Evolutionary conservation across 2,888 invertebrate species (phyloP).

Genomic region (Panopea generosa): DNA sequence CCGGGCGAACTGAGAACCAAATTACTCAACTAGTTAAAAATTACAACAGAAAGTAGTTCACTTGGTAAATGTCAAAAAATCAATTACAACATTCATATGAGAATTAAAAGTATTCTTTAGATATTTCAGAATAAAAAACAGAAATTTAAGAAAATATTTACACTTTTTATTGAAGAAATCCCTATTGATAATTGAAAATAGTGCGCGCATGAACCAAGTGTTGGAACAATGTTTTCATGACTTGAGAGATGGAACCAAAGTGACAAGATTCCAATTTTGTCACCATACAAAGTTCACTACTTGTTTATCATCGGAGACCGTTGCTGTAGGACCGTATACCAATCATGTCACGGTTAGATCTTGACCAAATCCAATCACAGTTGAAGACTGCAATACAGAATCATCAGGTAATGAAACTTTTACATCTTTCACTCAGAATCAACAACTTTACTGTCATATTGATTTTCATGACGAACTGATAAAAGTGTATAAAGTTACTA

Average conservation of each 20-base stretch:
- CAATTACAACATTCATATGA: no score
- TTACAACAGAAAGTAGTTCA: constrained; percentile 22
- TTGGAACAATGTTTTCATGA: constrained; percentile 18
- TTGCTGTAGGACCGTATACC: not conserved
- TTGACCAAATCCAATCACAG: constrained; percentile 80
- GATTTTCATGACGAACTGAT: constrained; percentile 29
- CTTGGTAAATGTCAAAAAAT: not conserved
- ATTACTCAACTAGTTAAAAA: not conserved
- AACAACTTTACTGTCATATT: constrained; percentile 56
- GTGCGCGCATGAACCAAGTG: constrained; percentile 21
- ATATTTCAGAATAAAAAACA: no score
- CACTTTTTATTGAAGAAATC: no score
- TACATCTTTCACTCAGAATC: constrained; percentile 27
- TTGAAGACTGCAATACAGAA: constrained; percentile 82
- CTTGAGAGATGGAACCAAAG: constrained; percentile 20
- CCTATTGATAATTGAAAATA: constrained; percentile 29
- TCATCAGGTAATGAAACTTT: constrained; percentile 81
- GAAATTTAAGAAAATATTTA: no score
- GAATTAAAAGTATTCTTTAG: no score
- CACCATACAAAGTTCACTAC: not conserved
- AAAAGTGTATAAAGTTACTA: constrained; percentile 1
- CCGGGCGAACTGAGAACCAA: constrained; percentile 19
- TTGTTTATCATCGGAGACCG: not conserved
- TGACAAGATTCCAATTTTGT: not conserved
- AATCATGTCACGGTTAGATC: constrained; percentile 75